A percentile compares a stretch with the other conserved stretches of the same genome.
phyloP scores from a whole-genome alignment of 2,888 invertebrate species.

The Conistra vaccinii region DNA sequence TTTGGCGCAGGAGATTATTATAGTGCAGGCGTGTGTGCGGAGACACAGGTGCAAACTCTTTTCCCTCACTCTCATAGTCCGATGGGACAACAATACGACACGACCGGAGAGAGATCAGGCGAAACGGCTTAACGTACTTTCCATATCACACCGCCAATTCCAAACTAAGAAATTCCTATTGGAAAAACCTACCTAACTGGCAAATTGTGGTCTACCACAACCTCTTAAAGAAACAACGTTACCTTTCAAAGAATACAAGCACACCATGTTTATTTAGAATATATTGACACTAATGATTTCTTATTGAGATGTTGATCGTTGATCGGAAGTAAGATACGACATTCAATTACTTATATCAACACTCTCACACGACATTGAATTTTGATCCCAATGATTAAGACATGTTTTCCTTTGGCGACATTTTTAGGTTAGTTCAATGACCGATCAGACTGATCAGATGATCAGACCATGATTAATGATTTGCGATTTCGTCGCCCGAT shows the following conservation, averaged over 20 bases:
- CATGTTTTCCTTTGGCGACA: conserved; percentile 12
- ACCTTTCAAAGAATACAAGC: background rate
- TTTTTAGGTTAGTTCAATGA: conserved; percentile 54
- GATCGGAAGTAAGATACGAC: conserved; percentile 28
- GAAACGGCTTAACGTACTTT: too few species aligned
- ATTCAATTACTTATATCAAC: conserved; percentile 9
- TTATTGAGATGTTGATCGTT: conserved; percentile 21
- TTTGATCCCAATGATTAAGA: background rate
- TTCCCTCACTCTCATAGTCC: too few species aligned
- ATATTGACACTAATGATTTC: conserved; percentile 18
- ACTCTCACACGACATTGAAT: conserved; percentile 10
- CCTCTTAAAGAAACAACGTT: background rate
- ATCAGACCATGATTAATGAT: conserved; percentile 41
- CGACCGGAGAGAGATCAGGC: too few species aligned
- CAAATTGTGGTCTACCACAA: too few species aligned
- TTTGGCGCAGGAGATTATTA: too few species aligned
- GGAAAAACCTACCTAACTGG: too few species aligned
- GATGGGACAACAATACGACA: too few species aligned
- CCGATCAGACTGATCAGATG: conserved; percentile 25
- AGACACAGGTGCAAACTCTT: too few species aligned
- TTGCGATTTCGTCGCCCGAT: conserved; percentile 15
- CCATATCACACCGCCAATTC: too few species aligned
- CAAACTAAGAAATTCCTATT: too few species aligned
- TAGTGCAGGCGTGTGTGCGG: too few species aligned
- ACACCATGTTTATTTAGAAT: background rate